Conservation (phyloP, 2,113 vertebrate species). For the Hyperopisus bebe region DNA sequence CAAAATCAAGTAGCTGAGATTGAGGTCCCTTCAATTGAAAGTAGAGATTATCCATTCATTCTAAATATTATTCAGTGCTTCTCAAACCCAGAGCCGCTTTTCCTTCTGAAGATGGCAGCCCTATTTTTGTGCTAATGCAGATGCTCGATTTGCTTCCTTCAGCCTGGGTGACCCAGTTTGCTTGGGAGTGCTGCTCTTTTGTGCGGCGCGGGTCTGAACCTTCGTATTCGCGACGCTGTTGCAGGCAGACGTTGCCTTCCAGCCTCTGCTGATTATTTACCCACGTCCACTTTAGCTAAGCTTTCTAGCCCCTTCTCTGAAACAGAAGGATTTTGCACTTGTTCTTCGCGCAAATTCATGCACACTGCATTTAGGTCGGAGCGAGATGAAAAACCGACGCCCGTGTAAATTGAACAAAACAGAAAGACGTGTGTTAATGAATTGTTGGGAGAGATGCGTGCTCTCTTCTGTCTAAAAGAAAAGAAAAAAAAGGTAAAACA, state of each 20-base stretch:
- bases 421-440: not conserved
- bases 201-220: not conserved
- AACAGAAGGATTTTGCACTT: not conserved
- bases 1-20: not conserved
- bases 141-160: constrained; percentile 17
- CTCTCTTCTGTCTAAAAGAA: not conserved
- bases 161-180: constrained; percentile 27
- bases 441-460: not conserved
- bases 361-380: not conserved
- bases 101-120: not conserved
- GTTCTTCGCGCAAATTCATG: not conserved
- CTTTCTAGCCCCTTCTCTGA: not conserved
- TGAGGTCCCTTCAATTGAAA: not conserved
- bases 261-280: not conserved
- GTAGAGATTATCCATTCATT: constrained; percentile 4
- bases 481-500: not conserved
- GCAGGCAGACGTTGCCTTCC: constrained; percentile 5
- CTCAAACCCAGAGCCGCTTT: not conserved
- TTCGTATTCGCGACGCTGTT: not conserved
- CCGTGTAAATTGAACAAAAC: not conserved
- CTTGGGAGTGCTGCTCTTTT: not conserved
- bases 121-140: constrained; percentile 11
- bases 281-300: not conserved
- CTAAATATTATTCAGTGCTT: not conserved
- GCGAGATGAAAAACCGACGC: not conserved